A percentile compares a stretch with the other conserved stretches of the same genome.
These are phyloP conservation scores for Eretmocerus hayati DNA, from an alignment of 2,888 invertebrate species.

Conservation along the genomic window DNA sequence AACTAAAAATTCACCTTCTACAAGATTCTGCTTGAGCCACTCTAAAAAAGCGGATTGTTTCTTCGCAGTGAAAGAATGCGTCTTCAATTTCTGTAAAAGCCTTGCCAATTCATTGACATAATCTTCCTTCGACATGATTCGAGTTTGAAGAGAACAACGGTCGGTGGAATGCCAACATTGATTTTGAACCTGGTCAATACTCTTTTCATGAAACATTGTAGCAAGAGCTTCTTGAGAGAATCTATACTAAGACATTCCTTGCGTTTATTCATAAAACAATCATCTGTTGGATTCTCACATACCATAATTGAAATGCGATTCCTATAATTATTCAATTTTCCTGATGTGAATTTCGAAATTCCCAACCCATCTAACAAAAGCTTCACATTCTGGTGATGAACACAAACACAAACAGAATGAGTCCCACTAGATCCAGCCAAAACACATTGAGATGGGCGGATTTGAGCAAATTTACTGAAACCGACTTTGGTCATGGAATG, in stretches of 20 bases:
- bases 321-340: neutral
- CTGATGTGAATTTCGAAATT: conserved; percentile 2
- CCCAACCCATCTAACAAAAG: conserved; percentile 9
- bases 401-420: conserved; percentile 19
- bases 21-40: neutral
- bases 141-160: neutral
- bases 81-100: neutral
- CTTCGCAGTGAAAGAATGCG: neutral
- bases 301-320: neutral
- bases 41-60: neutral
- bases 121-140: neutral
- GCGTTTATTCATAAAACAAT: neutral
- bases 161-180: neutral
- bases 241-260: neutral
- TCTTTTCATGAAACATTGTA: neutral
- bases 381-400: conserved; percentile 14
- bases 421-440: conserved; percentile 19
- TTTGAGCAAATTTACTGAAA: conserved; percentile 8
- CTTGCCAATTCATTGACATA: neutral
- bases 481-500: too few relatives aligned
- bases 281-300: neutral
- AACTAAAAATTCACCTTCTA: neutral
- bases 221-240: neutral
- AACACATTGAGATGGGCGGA: conserved; percentile 18
- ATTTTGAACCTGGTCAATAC: too few relatives aligned